Base-by-base conservation (phyloP, 1,140 invertebrate species). In the Diorhabda sublineata region DNA sequence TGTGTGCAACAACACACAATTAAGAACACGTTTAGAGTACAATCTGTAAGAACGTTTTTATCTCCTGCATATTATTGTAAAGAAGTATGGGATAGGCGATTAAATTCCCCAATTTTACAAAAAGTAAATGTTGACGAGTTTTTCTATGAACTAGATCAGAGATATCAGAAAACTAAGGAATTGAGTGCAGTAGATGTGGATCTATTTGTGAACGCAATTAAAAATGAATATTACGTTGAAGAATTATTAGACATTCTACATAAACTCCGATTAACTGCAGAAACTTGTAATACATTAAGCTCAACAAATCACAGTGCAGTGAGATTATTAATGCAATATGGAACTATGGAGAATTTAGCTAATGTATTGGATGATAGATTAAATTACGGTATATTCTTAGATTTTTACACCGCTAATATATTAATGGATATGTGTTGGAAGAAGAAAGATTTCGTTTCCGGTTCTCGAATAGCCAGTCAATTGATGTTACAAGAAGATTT, bases 401-500 rank as follows among this genome's bases (percentile, higher is more conserved):
- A 98, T 82, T 81, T 89, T 66, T 90, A 90, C 74, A 83, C 86
- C 57, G 89, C 88, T 58, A 95, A 94, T 82, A 82, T 97, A 9
- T 80, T 96, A n/a, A 86, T 98, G 83, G 89, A 97, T 76, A 82
- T 85, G 45, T 90, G 95, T 73, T 80, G 97, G 26, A 88, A 90
- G 75, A 81, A 84, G 3, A 81, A 89, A 63, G 85, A 95, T 77
- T 90, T 83, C 79, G 79, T 81, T 75, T 87, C 87, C 71, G 95
- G 95, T 6, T 89, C 92, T 0, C 88, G 88, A 79, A 82, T 96
- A 26, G 92, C 93, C 5, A 85, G 85, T 71, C 82, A 93, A 64
- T 83, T 94, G 63, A 95, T 96, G 91, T 80, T 96, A 43, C 95
- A 98, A 83, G 96, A 98, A 84, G 93, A 96, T 75, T 87, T 87